These are phyloP conservation scores for Biston betularia DNA, from an alignment of 2,888 invertebrate species.

Conservation along the genomic window DNA sequence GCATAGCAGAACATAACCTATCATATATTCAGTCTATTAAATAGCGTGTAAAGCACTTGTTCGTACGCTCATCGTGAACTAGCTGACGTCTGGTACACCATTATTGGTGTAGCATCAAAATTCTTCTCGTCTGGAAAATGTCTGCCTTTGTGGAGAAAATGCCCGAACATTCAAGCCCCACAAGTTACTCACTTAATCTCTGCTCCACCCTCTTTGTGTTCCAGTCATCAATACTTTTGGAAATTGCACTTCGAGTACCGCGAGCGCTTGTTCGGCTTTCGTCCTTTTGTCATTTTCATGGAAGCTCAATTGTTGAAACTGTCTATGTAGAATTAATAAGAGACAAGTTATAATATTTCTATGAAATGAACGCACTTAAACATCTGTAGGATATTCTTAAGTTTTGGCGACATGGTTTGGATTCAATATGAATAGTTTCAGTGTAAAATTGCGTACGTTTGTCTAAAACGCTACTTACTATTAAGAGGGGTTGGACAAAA, in stretches of 20 bases:
- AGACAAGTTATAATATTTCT: constrained; percentile 12
- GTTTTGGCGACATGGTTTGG: too few relatives aligned
- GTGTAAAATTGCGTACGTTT: too few relatives aligned
- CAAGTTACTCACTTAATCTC: constrained; percentile 78
- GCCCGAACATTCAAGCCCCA: constrained; percentile 69
- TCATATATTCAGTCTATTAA: not conserved
- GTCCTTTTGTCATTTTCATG: constrained; percentile 43
- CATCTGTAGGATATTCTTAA: too few relatives aligned
- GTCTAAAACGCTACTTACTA: too few relatives aligned
- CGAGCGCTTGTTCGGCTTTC: constrained; percentile 52
- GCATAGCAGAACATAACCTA: too few relatives aligned
- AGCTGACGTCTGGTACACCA: constrained; percentile 63
- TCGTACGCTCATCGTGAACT: constrained; percentile 56
- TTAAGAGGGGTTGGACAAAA: too few relatives aligned
- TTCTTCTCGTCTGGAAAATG: constrained; percentile 75
- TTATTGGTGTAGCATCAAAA: constrained; percentile 71
- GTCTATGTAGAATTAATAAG: constrained; percentile 26
- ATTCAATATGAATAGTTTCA: too few relatives aligned
- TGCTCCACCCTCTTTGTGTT: constrained; percentile 68
- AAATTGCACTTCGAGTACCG: constrained; percentile 63
- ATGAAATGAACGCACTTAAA: not conserved
- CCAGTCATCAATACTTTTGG: constrained; percentile 75
- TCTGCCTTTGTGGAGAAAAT: constrained; percentile 67
- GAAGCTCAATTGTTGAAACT: constrained; percentile 28
- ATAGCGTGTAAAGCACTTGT: not conserved